Percentiles rank a stretch among this genome's conserved stretches.
Conservation (phyloP, 2,113 vertebrate species). For the Athene noctua region DNA sequence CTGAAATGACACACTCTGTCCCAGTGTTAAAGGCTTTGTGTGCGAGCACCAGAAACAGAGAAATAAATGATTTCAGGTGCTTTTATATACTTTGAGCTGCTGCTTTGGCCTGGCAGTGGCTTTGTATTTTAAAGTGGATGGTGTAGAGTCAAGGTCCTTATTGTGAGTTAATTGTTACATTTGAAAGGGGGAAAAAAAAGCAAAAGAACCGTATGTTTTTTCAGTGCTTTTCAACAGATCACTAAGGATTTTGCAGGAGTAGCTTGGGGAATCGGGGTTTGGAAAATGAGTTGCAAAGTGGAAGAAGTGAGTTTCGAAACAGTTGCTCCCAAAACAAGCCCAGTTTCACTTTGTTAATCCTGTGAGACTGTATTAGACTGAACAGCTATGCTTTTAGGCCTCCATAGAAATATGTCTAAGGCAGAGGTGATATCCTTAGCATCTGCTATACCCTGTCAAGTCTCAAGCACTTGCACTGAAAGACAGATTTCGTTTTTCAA, state of each 20-base stretch:
- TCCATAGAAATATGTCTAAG: not conserved
- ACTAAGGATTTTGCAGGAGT: constrained; percentile 19
- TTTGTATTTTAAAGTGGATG: not conserved
- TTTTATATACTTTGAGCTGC: not conserved
- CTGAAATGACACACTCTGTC: not conserved
- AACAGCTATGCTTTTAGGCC: not conserved
- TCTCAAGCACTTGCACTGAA: not conserved
- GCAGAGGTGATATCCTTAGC: not conserved
- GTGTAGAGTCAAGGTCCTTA: not conserved
- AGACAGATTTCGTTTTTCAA: not conserved
- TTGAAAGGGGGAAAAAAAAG: not conserved
- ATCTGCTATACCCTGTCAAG: not conserved
- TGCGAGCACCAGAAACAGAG: not conserved
- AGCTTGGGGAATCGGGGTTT: not conserved
- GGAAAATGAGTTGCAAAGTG: not conserved
- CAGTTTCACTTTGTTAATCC: not conserved
- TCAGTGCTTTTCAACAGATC: not conserved
- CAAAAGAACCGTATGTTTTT: not conserved
- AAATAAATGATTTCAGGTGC: constrained; percentile 40
- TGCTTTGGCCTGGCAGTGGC: not conserved
- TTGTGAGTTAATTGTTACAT: not conserved
- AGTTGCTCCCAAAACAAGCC: not conserved
- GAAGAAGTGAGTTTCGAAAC: not conserved
- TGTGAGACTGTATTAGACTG: not conserved
- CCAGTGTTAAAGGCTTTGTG: not conserved